A percentile compares a stretch with the other conserved stretches of the same genome.
phyloP scores from a whole-genome alignment of 2,888 invertebrate genomes.

The Macrosiphum euphorbiae region DNA sequence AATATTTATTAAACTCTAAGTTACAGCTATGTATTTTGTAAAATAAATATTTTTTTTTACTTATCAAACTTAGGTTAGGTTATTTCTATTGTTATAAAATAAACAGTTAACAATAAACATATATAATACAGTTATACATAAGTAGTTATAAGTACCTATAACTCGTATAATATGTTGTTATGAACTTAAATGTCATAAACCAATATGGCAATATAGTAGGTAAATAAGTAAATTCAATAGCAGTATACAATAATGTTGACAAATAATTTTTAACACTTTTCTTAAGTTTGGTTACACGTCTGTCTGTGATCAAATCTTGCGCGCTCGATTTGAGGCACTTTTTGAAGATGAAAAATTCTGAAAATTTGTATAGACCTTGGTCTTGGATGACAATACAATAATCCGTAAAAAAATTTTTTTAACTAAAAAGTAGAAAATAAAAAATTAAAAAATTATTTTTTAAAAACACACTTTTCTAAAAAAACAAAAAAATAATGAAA shows the following conservation, averaged over 20 bases:
- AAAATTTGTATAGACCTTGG: no score
- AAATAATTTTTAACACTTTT: not conserved
- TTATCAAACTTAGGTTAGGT: not conserved
- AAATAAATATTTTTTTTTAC: not conserved
- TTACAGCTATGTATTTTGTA: not conserved
- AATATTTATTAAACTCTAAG: not conserved
- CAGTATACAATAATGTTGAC: not conserved
- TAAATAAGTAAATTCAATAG: not conserved
- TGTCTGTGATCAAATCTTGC: no score
- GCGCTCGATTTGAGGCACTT: no score
- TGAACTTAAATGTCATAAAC: not conserved
- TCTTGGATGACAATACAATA: no score
- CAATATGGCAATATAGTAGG: not conserved
- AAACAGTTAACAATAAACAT: not conserved
- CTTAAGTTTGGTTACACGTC: no score
- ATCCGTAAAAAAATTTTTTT: no score
- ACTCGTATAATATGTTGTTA: not conserved
- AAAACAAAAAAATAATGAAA: no score
- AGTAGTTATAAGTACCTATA: not conserved
- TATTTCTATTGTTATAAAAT: not conserved
- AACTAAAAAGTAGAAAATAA: no score
- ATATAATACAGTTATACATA: slow-evolving; percentile 11
- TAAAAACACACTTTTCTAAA: no score
- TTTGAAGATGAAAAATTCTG: no score
- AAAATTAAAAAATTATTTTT: no score